phyloP scores from a whole-genome alignment of 2,888 invertebrate genomes.

The Tridacna crocea region DNA sequence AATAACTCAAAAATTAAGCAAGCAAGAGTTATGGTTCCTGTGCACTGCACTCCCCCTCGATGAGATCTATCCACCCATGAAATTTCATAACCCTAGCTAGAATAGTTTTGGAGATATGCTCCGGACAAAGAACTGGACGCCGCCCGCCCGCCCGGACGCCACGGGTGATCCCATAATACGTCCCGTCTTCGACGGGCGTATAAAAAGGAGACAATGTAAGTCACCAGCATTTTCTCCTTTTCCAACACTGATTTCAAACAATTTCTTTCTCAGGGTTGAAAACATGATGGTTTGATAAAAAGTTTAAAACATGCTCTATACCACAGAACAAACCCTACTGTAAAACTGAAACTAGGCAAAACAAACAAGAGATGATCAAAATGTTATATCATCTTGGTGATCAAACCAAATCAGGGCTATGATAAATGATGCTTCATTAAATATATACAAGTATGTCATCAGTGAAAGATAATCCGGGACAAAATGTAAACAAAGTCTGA shows the following conservation, averaged over 20 bases:
- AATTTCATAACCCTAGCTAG: too few species aligned
- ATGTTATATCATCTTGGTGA: neutral
- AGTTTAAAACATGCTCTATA: too few species aligned
- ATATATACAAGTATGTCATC: slow-evolving; percentile 13
- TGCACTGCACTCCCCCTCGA: too few species aligned
- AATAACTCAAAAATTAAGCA: too few species aligned
- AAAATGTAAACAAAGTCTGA: slow-evolving; percentile 15
- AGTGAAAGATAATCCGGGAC: neutral
- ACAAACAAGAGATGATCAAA: slow-evolving; percentile 1
- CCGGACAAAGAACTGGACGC: too few species aligned
- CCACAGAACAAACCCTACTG: too few species aligned
- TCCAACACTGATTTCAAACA: neutral
- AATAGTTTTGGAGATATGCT: too few species aligned
- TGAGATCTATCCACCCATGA: too few species aligned
- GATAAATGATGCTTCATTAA: slow-evolving; percentile 19
- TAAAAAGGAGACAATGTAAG: neutral
- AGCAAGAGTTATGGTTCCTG: too few species aligned
- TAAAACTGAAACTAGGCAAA: neutral
- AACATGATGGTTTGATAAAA: neutral
- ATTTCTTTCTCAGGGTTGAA: neutral
- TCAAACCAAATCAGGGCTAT: neutral
- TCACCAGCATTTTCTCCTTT: neutral
- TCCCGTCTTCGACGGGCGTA: too few species aligned
- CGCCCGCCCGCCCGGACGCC: too few species aligned
- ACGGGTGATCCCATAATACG: too few species aligned